A percentile compares a stretch with the other conserved stretches of the same genome.
Evolutionary conservation across 2,113 vertebrate genomes (phyloP).

Genomic region (Patagioenas fasciata): DNA sequence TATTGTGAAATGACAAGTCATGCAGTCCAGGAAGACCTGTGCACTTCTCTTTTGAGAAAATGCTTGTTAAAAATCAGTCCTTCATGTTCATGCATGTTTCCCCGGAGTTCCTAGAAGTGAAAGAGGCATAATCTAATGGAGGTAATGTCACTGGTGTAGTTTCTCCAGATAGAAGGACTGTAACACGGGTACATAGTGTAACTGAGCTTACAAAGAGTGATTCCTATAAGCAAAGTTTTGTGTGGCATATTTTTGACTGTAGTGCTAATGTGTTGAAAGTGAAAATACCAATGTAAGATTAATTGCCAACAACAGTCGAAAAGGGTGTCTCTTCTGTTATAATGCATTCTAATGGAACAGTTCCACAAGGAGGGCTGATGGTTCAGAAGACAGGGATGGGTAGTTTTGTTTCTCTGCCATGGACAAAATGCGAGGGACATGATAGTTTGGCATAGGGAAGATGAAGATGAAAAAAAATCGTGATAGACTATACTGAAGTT

Average conservation of each 20-base stretch:
- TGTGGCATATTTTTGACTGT: background rate
- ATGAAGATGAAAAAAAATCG: background rate
- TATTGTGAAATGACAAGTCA: background rate
- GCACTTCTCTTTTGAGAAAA: background rate
- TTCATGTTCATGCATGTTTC: background rate
- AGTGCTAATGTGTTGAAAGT: background rate
- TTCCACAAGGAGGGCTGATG: background rate
- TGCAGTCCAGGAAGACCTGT: background rate
- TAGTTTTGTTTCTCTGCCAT: background rate
- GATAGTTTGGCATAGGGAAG: background rate
- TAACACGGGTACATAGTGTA: background rate
- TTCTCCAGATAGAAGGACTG: background rate
- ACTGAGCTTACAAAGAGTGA: background rate
- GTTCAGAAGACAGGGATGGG: background rate
- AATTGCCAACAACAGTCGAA: background rate
- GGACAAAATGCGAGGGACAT: background rate
- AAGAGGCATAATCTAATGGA: background rate
- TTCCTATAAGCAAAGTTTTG: background rate
- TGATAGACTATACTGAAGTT: background rate
- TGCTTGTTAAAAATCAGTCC: background rate
- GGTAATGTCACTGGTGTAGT: background rate
- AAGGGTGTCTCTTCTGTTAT: background rate
- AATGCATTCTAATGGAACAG: background rate
- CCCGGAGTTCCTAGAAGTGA: background rate
- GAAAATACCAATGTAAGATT: background rate